Evolutionary conservation across 2,113 vertebrate genomes (phyloP), one percentile per base, ranked within the genome.

Genomic region (Antigone vipio): DNA sequence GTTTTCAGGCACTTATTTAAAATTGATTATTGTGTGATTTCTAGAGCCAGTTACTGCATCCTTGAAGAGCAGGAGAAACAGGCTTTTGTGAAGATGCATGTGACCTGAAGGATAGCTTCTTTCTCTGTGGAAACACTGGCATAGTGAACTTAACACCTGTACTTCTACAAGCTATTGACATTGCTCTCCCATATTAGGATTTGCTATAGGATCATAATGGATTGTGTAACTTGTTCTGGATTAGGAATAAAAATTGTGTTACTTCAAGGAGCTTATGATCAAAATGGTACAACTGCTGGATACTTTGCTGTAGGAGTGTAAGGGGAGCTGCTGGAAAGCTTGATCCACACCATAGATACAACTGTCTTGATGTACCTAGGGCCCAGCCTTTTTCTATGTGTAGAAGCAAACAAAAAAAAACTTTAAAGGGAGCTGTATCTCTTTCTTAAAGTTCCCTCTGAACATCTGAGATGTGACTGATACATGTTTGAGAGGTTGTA

Each of bases 121-220:
- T 83, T 29, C 38, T 71, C 27, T 0, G 0, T 59, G 22, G 59
- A 67, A 75, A 62, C 26, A 32, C 2, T 55, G 40, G 14, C n/a
- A 35, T 50, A 34, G n/a, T 23, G 55, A 79, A 30, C 11, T 59
- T 93, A 75, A 52, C 15, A 19, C 12, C 19, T 84, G 11, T 44
- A 45, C 19, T 62, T 76, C 13, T 84, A 9, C 32, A 62, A 11
- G 38, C 58, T 89, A 29, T 0, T 1, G 1, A 11, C 0, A 1
- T 42, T 78, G 42, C 15, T 87, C 4, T 88, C 12, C 9, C 4
- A 2, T 69, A 1, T 13, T 87, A 32, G n/a, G 17, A 24, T 62
- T 89, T 62, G 6, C 53, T 71, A 1, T 34, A 22, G 42, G 12
- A 34, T 64, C 29, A 5, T 73, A 69, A 34, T 44, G n/a, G 13